Conservation (phyloP, 2,113 vertebrate genomes). For the Actenoides lindsayi region DNA sequence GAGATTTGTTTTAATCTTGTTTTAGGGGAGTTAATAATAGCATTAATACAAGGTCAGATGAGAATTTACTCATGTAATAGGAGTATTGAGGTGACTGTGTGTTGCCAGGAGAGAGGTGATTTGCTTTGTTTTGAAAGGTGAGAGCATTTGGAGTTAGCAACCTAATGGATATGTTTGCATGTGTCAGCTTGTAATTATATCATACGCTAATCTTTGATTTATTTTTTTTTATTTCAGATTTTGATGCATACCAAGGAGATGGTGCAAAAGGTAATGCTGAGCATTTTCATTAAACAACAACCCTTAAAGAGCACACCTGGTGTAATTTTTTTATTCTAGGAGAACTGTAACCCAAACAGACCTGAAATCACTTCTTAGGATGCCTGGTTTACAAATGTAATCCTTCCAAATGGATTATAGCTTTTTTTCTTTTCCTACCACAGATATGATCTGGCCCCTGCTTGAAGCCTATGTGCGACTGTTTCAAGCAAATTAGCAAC, state of each 20-base stretch:
- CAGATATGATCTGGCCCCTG: slow-evolving; percentile 78
- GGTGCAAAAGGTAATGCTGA: slow-evolving; percentile 93
- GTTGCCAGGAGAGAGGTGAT: slow-evolving; percentile 62
- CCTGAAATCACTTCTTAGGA: slow-evolving; percentile 74
- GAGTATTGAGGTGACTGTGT: slow-evolving; percentile 51
- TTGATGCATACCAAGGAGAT: slow-evolving; percentile 98
- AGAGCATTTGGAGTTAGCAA: slow-evolving; percentile 53
- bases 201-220: slow-evolving; percentile 64
- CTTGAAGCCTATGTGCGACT: slow-evolving; percentile 77
- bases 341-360: slow-evolving; percentile 76
- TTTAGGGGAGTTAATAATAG: slow-evolving; percentile 71
- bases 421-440: slow-evolving; percentile 74
- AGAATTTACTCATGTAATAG: slow-evolving; percentile 58
- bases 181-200: slow-evolving; percentile 67
- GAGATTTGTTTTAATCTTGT: slow-evolving; percentile 72
- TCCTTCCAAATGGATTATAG: slow-evolving; percentile 79
- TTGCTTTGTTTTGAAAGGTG: slow-evolving; percentile 63
- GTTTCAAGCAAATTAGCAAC: slow-evolving; percentile 82
- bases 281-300: slow-evolving; percentile 69
- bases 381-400: slow-evolving; percentile 78
- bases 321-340: slow-evolving; percentile 67
- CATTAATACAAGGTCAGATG: slow-evolving; percentile 55
- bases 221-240: slow-evolving; percentile 83
- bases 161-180: slow-evolving; percentile 57
- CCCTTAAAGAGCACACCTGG: slow-evolving; percentile 69